A percentile compares a stretch with the other conserved stretches of the same genome.
Evolutionary conservation across 2,888 invertebrate species (phyloP).

Genomic region (Epinotia brunnichana): DNA sequence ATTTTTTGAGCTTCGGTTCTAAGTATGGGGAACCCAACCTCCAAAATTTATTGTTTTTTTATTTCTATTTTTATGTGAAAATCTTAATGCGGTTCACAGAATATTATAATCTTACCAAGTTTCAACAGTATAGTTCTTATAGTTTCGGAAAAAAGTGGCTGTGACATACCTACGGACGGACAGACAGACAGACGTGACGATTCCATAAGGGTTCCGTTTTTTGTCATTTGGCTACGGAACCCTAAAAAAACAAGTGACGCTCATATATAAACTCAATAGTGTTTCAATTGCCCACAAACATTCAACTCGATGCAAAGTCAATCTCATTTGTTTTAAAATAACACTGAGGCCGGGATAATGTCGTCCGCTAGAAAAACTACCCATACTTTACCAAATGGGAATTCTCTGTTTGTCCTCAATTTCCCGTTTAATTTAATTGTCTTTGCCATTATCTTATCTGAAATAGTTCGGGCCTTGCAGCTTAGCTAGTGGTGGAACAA

Average conservation of each 20-base stretch:
- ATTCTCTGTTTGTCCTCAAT: constrained; percentile 53
- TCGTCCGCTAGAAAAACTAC: constrained; percentile 45
- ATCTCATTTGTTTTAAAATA: constrained; percentile 31
- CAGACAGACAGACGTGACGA: too few species aligned
- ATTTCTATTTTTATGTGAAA: too few species aligned
- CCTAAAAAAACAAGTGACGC: not conserved
- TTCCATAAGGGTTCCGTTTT: too few species aligned
- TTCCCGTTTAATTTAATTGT: constrained; percentile 60
- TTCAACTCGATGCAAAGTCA: constrained; percentile 9
- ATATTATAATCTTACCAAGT: too few species aligned
- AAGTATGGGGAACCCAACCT: too few species aligned
- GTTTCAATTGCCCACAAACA: not conserved
- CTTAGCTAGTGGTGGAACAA: constrained; percentile 1
- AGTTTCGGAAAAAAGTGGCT: too few species aligned
- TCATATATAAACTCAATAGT: not conserved
- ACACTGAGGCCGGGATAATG: not conserved
- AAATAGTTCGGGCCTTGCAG: constrained; percentile 43
- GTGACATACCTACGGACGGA: too few species aligned
- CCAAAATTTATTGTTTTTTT: too few species aligned
- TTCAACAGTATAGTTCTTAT: too few species aligned
- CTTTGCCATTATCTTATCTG: constrained; percentile 62
- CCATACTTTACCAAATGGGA: constrained; percentile 52
- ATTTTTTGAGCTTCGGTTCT: too few species aligned
- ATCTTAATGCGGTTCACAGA: too few species aligned
- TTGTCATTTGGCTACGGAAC: too few species aligned